Evolutionary conservation across 2,113 vertebrate genomes (phyloP), one percentile per base, ranked within the genome.

Genomic region (Rattus rattus): DNA sequence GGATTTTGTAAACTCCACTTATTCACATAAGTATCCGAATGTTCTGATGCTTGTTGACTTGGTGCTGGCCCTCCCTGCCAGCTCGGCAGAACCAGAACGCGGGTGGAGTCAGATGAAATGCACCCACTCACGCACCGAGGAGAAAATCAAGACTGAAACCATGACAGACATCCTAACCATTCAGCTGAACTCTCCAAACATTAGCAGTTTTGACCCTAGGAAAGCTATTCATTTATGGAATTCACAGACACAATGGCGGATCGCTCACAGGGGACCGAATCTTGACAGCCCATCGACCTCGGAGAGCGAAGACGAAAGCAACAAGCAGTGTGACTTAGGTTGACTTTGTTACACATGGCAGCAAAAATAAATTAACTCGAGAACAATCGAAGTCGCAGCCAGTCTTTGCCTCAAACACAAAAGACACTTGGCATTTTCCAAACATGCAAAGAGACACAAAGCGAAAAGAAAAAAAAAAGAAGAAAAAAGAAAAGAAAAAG

Each of bases 151-250:
- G 26, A 85, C 91, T 70, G 96, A 98, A 77, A 97, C n/a, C 83
- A 65, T 98, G 95, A 98, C 92, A 0, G 98, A 98, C 96, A 95
- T 98, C 85, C 92, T 98, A 94, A 56, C 97, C 86, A 98, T 98
- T 94, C 98, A 98, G 92, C 47, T 98, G 97, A 98, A 98, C 94
- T 98, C 98, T 94, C 97, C 98, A 49, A 96, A 98, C 75, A 98
- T 98, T 33, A 94, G 96, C 84, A 96, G 96, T 39, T 98, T 98
- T 98, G 97, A 98, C 88, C 98, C 97, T 1, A 88, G 80, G 92
- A 94, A 98, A 94, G 98, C 98, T 69, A 96, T 98, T 85, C 90
- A 96, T 73, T 96, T 98, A 92, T 98, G 98, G 98, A 98, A 97
- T 93, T 33, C 67, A 90, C 97, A 93, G 1, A 97, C 91, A 91